Conservation (phyloP, 2,113 vertebrate species). For the Tapirus terrestris region DNA sequence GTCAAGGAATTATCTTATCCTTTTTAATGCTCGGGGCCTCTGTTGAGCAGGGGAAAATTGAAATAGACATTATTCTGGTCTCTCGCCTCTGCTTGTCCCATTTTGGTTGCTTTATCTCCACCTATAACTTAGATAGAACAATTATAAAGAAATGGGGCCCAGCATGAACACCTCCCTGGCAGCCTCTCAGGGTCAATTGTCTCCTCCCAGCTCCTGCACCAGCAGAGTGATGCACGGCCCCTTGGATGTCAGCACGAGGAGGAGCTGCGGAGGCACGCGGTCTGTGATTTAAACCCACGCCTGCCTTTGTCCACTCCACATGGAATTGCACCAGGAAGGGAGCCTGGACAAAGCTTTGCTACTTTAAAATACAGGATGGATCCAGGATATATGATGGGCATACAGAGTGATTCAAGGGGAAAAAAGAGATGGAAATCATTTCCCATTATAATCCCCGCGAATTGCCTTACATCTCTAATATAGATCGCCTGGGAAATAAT, state of each 20-base stretch:
- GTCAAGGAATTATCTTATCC: conserved; percentile 48
- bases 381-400: conserved; percentile 81
- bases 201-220: conserved; percentile 84
- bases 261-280: conserved; percentile 68
- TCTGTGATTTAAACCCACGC: conserved; percentile 85
- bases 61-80: conserved; percentile 84
- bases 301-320: conserved; percentile 77
- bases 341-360: conserved; percentile 79
- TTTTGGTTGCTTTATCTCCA: conserved; percentile 87
- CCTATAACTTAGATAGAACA: conserved; percentile 87
- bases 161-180: conserved; percentile 83
- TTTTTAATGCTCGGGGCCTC: conserved; percentile 69
- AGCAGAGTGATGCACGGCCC: conserved; percentile 83
- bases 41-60: conserved; percentile 79
- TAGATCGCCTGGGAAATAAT: conserved; percentile 91
- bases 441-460: conserved; percentile 87
- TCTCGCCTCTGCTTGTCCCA: conserved; percentile 84
- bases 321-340: conserved; percentile 76
- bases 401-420: conserved; percentile 80
- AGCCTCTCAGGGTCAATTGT: conserved; percentile 83
- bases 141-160: conserved; percentile 88
- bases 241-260: conserved; percentile 81
- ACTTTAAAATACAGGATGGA: conserved; percentile 81
- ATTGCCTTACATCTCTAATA: conserved; percentile 87
- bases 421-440: conserved; percentile 84